phyloP scores from a whole-genome alignment of 2,888 invertebrate genomes.

The Caenorhabditis drosophilae region DNA sequence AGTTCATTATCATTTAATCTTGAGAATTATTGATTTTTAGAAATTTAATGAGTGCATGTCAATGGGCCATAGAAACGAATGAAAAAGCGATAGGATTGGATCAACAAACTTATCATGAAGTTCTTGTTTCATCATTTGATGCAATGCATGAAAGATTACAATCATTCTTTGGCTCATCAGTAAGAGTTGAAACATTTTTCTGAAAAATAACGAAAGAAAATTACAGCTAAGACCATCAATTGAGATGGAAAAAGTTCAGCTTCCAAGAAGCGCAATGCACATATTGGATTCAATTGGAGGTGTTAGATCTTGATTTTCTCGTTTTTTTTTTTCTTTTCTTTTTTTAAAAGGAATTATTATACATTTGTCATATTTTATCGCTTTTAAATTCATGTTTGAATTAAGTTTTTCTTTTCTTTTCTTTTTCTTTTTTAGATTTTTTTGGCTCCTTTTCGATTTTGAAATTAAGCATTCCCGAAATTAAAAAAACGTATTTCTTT shows the following conservation, averaged over 20 bases:
- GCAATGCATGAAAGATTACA: constrained; percentile 66
- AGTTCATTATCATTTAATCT: not conserved
- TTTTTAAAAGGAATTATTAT: not conserved
- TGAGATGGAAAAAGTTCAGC: constrained; percentile 25
- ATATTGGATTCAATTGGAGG: constrained; percentile 61
- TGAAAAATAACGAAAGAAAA: not conserved
- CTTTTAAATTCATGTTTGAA: not conserved
- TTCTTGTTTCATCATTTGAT: constrained; percentile 69
- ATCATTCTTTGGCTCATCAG: constrained; percentile 59
- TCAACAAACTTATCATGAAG: constrained; percentile 90
- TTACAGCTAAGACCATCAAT: constrained; percentile 41
- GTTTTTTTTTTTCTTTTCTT: constrained; percentile 3
- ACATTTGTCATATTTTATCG: not conserved
- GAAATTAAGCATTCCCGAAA: no score
- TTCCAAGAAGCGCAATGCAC: constrained; percentile 52
- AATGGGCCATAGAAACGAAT: constrained; percentile 87
- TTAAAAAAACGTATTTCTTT: no score
- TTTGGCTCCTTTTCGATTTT: no score
- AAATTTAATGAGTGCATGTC: constrained; percentile 88
- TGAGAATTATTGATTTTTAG: constrained; percentile 72
- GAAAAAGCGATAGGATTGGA: constrained; percentile 85
- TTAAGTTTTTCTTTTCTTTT: not conserved
- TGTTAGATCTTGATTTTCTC: constrained; percentile 34
- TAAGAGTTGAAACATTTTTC: constrained; percentile 8
- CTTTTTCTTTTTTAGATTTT: no score